phyloP scores from a whole-genome alignment of 1,140 invertebrate genomes.

The Drosophila carrolli region DNA sequence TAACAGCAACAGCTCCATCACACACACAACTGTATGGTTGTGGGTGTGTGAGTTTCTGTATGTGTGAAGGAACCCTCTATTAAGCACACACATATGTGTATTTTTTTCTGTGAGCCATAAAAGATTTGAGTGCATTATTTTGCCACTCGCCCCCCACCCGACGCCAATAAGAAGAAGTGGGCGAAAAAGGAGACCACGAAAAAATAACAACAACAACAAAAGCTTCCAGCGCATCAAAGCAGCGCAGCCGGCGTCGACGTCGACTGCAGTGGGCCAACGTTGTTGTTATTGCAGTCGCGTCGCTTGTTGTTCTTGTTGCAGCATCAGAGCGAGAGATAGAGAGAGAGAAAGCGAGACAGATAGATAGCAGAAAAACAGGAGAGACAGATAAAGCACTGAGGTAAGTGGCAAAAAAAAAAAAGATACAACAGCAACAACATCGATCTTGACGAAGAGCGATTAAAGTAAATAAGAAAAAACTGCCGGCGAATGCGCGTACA shows the following conservation, averaged over 20 bases:
- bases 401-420: slow-evolving; percentile 49
- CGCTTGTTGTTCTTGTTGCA: slow-evolving; percentile 37
- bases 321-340: slow-evolving; percentile 11
- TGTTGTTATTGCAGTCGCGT: slow-evolving; percentile 23
- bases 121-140: slow-evolving; percentile 29
- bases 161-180: slow-evolving; percentile 4
- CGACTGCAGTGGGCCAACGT: slow-evolving; percentile 42
- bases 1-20: slow-evolving; percentile 20
- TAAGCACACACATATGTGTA: slow-evolving; percentile 19
- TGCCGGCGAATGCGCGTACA: slow-evolving; percentile 60
- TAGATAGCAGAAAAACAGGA: slow-evolving; percentile 22
- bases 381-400: slow-evolving; percentile 45
- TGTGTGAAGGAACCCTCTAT: slow-evolving; percentile 19
- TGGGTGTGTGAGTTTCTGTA: slow-evolving; percentile 36
- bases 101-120: slow-evolving; percentile 27
- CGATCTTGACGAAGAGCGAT: slow-evolving; percentile 36
- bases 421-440: slow-evolving; percentile 1
- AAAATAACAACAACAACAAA: slow-evolving; percentile 48
- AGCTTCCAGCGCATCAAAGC: slow-evolving; percentile 17
- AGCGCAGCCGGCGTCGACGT: slow-evolving; percentile 41
- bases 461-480: slow-evolving; percentile 36
- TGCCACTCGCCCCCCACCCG: slow-evolving; percentile 2
- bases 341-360: slow-evolving; percentile 29
- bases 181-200: slow-evolving; percentile 32
- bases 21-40: slow-evolving; percentile 36